Evolutionary conservation across 2,888 invertebrate species (phyloP), one percentile per base, ranked within the genome.

Genomic region (Conus canariensis): DNA sequence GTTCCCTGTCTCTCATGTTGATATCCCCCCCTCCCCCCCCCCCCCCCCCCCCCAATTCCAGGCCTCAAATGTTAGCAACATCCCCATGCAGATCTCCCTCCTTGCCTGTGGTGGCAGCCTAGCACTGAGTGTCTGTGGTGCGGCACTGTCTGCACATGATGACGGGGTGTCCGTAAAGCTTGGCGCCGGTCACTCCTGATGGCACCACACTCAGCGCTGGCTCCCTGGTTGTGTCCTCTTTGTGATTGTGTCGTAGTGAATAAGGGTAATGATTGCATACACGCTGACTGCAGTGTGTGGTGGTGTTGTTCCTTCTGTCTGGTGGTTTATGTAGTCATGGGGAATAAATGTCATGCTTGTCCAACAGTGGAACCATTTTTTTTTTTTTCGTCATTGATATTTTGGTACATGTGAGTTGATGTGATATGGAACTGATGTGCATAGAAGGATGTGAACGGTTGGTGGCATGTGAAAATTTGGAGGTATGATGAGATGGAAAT

Each of bases 41-140:
- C 70, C 19, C 70, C 19, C 70, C 22, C 5, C 8, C 70, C 19
- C 70, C 19, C 19, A 70, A 0, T 70, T 19, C 22, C 22, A 14
- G n/a, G 22, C 7, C 74, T 74, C 7, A 22, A 22, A 6, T 45
- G 12, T 80, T 80, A 45, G 80, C 12, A 12, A 2, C 14, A 3
- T 12, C 14, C 12, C 9, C 25, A 77, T 19, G 19, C 0, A 70
- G 19, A 70, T 9, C 82, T 82, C 56, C 82, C 19, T 19, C 67
- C 30, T 87, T 67, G 58, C 67, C 87, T 87, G 70, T 30, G 16
- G 67, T 70, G 19, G 70, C 87, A 22, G 30, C 82, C 82, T 5
- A 88, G 60, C 88, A 22, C 30, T 88, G 30, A 64, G 60, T 88
- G 88, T 30, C 87, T 58, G 87, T 77, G 60, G 88, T 88, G 64